Conservation (phyloP, 92 coral and sea anemone genomes). For the Isaurus tuberculatus region DNA sequence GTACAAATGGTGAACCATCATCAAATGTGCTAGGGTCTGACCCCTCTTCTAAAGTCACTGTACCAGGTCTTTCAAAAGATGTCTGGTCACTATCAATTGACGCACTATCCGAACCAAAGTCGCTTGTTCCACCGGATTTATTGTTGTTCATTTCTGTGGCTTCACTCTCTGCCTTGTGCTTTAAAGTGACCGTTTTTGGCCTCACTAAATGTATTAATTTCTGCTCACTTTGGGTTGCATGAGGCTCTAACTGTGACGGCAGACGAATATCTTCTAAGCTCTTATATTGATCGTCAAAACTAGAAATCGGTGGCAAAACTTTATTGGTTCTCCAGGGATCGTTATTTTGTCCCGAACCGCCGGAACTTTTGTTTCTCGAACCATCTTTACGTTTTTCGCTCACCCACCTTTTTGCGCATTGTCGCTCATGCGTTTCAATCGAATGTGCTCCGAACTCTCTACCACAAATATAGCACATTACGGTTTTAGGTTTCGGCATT, state of each 20-base stretch:
- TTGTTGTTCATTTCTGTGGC: constrained; percentile 39
- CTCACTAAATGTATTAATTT: constrained; percentile 54
- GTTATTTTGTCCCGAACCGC: constrained; percentile 63
- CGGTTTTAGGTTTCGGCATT: constrained; percentile 89
- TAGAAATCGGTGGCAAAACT: constrained; percentile 44
- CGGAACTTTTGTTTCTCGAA: constrained; percentile 42
- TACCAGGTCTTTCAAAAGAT: constrained; percentile 29
- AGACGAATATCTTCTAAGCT: constrained; percentile 77
- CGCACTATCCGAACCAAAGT: constrained; percentile 7
- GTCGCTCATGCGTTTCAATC: constrained; percentile 81
- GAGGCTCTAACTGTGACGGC: constrained; percentile 52
- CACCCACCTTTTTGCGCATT: constrained; percentile 90
- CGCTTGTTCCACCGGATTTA: background rate
- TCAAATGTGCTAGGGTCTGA: constrained; percentile 8
- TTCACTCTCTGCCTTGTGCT: constrained; percentile 17
- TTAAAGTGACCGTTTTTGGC: constrained; percentile 61
- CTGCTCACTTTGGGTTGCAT: constrained; percentile 62
- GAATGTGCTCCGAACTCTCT: constrained; percentile 88
- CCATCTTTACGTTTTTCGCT: constrained; percentile 61
- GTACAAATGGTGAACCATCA: background rate
- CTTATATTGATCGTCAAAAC: constrained; percentile 24
- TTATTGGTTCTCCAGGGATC: constrained; percentile 49
- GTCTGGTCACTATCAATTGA: constrained; percentile 1
- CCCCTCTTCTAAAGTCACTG: constrained; percentile 27
- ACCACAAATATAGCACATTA: constrained; percentile 87